Conservation (phyloP, 2,113 vertebrate species). For the Cisticola juncidis region DNA sequence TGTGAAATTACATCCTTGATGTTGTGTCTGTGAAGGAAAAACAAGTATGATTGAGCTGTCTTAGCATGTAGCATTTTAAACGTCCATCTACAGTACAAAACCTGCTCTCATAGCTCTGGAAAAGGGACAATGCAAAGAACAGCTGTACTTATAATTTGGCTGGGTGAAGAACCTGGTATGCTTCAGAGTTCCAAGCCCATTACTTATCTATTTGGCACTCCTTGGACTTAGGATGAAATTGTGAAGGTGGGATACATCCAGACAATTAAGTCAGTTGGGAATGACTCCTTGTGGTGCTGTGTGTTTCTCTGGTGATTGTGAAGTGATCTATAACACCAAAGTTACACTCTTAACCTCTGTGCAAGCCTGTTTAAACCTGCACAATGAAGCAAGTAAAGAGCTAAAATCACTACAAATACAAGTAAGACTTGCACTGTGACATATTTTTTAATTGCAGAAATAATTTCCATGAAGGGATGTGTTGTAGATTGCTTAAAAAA, state of each 20-base stretch:
- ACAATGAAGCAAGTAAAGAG: not conserved
- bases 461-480: not conserved
- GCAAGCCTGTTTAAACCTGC: not conserved
- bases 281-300: not conserved
- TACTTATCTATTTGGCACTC: not conserved
- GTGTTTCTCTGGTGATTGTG: not conserved
- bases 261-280: not conserved
- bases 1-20: not conserved
- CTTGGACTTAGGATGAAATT: not conserved
- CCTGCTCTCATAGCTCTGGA: not conserved
- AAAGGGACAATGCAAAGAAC: not conserved
- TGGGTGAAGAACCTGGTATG: not conserved
- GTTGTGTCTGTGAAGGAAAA: not conserved
- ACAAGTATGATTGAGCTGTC: not conserved
- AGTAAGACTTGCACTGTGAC: not conserved
- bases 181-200: not conserved
- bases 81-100: not conserved
- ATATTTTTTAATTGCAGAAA: not conserved
- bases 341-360: not conserved
- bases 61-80: not conserved
- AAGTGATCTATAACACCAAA: not conserved
- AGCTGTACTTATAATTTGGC: not conserved
- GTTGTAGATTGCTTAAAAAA: not conserved
- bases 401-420: not conserved
- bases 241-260: not conserved